Conservation (phyloP, 2,113 vertebrate genomes). For the Excalfactoria chinensis region DNA sequence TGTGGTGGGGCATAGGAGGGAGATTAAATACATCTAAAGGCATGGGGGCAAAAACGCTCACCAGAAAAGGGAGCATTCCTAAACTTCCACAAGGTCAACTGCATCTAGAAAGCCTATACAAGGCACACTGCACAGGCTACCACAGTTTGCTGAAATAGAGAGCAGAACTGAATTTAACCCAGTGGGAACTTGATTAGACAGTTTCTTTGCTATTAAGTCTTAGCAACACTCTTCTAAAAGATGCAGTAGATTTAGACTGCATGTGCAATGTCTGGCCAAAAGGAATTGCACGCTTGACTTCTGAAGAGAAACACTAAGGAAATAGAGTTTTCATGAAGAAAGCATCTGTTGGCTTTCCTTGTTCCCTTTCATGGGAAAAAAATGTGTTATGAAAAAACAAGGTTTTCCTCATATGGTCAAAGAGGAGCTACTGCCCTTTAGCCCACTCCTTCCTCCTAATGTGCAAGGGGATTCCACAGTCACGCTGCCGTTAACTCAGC, state of each 20-base stretch:
- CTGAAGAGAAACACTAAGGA: slow-evolving; percentile 56
- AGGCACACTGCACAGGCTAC: background rate
- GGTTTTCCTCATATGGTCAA: slow-evolving; percentile 59
- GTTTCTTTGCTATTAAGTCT: slow-evolving; percentile 21
- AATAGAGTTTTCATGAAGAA: slow-evolving; percentile 53
- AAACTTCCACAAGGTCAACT: background rate
- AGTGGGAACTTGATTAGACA: background rate
- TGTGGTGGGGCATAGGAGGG: slow-evolving; percentile 12
- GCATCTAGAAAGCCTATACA: background rate
- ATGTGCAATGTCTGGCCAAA: slow-evolving; percentile 49
- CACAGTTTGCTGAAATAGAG: background rate
- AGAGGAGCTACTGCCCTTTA: slow-evolving; percentile 4
- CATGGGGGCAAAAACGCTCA: background rate
- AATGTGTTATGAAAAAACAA: slow-evolving; percentile 39
- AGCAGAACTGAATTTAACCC: background rate
- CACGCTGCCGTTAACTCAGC: background rate
- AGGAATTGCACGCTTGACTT: slow-evolving; percentile 54
- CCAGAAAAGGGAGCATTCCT: background rate
- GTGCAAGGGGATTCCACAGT: slow-evolving; percentile 23
- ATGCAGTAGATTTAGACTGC: slow-evolving; percentile 22
- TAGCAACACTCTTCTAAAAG: slow-evolving; percentile 39
- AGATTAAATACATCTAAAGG: slow-evolving; percentile 12
- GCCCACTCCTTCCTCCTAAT: background rate
- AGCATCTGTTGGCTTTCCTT: slow-evolving; percentile 60
- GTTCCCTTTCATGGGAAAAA: slow-evolving; percentile 64